Evolutionary conservation across 2,113 vertebrate genomes (phyloP).

Genomic region (Melierax canorus): DNA sequence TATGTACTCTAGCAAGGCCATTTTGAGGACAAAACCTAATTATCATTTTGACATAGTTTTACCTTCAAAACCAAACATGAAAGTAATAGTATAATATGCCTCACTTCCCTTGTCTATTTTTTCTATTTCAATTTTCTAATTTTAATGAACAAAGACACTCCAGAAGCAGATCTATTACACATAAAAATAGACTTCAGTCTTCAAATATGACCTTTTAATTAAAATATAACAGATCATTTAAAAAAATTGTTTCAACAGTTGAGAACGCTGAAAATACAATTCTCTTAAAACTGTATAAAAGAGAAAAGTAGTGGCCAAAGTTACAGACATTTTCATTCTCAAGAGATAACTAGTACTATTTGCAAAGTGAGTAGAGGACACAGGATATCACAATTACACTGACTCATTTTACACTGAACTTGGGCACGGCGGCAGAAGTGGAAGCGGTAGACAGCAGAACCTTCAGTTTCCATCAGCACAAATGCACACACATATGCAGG

Average conservation of each 20-base stretch:
- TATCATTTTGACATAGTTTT: slow-evolving; percentile 70
- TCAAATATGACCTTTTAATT: slow-evolving; percentile 49
- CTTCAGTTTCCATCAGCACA: not conserved
- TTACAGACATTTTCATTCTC: not conserved
- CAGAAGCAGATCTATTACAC: slow-evolving; percentile 19
- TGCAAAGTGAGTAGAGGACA: not conserved
- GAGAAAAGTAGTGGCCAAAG: not conserved
- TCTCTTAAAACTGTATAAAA: not conserved
- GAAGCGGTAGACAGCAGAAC: not conserved
- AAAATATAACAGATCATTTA: slow-evolving; percentile 17
- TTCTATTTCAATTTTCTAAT: slow-evolving; percentile 63
- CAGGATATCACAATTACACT: not conserved
- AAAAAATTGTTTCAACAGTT: not conserved
- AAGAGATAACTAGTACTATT: not conserved
- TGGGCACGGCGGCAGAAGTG: accelerated
- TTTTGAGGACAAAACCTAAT: slow-evolving; percentile 70
- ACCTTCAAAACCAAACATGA: slow-evolving; percentile 65
- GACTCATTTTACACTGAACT: not conserved
- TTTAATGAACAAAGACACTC: slow-evolving; percentile 67
- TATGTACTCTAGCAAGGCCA: slow-evolving; percentile 52
- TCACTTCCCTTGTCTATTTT: slow-evolving; percentile 55
- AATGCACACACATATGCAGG: not conserved
- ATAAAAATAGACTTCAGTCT: slow-evolving; percentile 13
- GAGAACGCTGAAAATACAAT: not conserved
- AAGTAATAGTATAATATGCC: slow-evolving; percentile 43